Conservation (phyloP, 2,888 invertebrate genomes). For the Diarsia brunnea region DNA sequence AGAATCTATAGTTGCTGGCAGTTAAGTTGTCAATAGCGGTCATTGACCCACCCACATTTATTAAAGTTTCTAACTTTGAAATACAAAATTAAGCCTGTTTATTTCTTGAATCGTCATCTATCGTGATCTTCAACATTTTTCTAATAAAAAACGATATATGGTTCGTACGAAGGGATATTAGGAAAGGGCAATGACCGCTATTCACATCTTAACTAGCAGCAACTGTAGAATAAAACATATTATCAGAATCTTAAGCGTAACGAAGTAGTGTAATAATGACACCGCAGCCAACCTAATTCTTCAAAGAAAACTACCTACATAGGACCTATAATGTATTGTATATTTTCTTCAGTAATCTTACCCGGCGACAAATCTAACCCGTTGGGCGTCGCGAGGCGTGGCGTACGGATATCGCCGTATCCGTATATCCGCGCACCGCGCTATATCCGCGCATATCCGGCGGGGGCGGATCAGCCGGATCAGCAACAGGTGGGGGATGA, state of each 20-base stretch:
- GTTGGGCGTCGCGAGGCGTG: constrained; percentile 83
- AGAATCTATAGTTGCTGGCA: no score
- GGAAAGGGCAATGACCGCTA: no score
- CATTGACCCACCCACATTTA: no score
- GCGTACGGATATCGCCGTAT: constrained; percentile 75
- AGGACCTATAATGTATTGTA: neutral
- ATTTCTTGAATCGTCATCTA: no score
- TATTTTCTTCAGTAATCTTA: constrained; percentile 35
- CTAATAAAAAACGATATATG: no score
- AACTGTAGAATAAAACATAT: no score
- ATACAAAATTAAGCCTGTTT: no score
- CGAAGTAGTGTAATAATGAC: neutral
- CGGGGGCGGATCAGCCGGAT: constrained; percentile 89
- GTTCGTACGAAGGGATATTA: no score
- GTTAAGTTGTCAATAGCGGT: no score
- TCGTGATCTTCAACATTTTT: no score
- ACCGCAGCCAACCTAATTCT: neutral
- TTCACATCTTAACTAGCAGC: no score
- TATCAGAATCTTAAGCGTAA: neutral
- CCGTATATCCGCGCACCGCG: constrained; percentile 77
- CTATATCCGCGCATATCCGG: constrained; percentile 85
- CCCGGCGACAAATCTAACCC: constrained; percentile 56
- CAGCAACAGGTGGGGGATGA: constrained; percentile 91
- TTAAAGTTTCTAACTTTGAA: no score
- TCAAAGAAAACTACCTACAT: neutral